Percentiles rank a stretch among this genome's conserved stretches.
These are phyloP conservation scores for Lasius platythorax DNA, from an alignment of 2,888 invertebrate species.

Conservation along the genomic window DNA sequence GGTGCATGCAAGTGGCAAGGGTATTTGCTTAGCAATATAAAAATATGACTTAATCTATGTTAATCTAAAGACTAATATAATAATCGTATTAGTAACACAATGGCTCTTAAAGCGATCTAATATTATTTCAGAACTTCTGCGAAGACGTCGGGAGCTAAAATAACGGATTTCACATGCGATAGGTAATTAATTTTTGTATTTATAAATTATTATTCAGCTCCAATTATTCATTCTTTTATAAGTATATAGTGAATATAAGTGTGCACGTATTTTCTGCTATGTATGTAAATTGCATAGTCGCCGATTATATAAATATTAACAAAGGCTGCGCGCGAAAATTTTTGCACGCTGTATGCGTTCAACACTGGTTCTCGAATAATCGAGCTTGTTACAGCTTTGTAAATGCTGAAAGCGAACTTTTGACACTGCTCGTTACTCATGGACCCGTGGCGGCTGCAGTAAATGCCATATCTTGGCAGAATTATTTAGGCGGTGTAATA, in stretches of 20 bases:
- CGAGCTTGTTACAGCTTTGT: slow-evolving; percentile 87
- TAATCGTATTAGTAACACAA: neutral
- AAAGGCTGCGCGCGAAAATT: neutral
- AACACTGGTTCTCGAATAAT: neutral
- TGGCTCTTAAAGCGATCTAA: neutral
- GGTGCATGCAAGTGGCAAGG: slow-evolving; percentile 30
- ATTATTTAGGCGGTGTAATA: slow-evolving; percentile 94
- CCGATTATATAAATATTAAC: neutral
- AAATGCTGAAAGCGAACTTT: slow-evolving; percentile 89
- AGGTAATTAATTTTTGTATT: slow-evolving; percentile 87
- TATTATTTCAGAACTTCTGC: slow-evolving; percentile 75
- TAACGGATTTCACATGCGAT: slow-evolving; percentile 88
- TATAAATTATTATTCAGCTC: neutral
- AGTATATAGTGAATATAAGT: neutral
- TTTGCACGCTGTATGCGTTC: neutral
- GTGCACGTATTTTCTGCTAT: neutral
- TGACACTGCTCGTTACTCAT: slow-evolving; percentile 88
- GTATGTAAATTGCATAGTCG: neutral
- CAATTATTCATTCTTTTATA: neutral
- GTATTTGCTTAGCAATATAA: neutral
- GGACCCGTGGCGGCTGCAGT: slow-evolving; percentile 94
- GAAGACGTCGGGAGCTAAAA: slow-evolving; percentile 72
- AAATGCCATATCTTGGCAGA: slow-evolving; percentile 94
- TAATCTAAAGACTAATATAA: neutral
- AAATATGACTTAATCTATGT: neutral